These are phyloP conservation scores for Candoia aspera DNA, from an alignment of 2,113 vertebrate genomes.

Conservation along the genomic window DNA sequence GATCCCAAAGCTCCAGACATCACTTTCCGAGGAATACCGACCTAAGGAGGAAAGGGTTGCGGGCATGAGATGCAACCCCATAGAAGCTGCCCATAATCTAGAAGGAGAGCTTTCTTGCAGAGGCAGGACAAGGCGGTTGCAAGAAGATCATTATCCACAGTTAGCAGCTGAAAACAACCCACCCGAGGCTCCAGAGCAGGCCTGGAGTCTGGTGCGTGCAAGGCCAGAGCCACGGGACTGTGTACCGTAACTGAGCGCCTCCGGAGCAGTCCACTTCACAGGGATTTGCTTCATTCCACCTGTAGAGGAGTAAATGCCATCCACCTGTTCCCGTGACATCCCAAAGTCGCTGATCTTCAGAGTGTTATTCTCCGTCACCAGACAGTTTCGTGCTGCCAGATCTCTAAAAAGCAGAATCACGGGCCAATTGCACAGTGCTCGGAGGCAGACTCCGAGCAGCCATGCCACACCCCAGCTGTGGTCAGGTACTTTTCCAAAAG, in stretches of 20 bases:
- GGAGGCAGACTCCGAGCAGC: too few relatives aligned
- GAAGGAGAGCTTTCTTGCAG: not conserved
- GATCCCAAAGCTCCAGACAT: constrained; percentile 95
- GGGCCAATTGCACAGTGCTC: fast-evolving
- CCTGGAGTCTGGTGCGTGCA: not conserved
- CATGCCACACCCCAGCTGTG: not conserved
- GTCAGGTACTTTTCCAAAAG: not conserved
- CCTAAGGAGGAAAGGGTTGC: constrained; percentile 65
- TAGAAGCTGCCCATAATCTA: not conserved
- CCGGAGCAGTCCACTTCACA: constrained; percentile 95
- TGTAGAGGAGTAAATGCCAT: constrained; percentile 87
- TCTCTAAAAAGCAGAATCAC: constrained; percentile 74
- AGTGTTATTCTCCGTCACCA: constrained; percentile 85
- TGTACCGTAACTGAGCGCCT: constrained; percentile 93
- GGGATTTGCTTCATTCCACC: constrained; percentile 92
- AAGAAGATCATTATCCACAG: not conserved
- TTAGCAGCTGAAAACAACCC: not conserved
- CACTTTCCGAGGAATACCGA: constrained; percentile 90
- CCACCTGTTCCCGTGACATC: constrained; percentile 93
- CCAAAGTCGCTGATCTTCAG: constrained; percentile 99
- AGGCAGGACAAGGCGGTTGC: not conserved
- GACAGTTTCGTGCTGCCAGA: constrained; percentile 94
- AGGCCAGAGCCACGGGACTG: not conserved
- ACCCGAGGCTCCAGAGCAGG: not conserved
- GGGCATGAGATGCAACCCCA: not conserved